Base-by-base conservation (phyloP, 2,113 vertebrate species). In the Siphamia tubifer region DNA sequence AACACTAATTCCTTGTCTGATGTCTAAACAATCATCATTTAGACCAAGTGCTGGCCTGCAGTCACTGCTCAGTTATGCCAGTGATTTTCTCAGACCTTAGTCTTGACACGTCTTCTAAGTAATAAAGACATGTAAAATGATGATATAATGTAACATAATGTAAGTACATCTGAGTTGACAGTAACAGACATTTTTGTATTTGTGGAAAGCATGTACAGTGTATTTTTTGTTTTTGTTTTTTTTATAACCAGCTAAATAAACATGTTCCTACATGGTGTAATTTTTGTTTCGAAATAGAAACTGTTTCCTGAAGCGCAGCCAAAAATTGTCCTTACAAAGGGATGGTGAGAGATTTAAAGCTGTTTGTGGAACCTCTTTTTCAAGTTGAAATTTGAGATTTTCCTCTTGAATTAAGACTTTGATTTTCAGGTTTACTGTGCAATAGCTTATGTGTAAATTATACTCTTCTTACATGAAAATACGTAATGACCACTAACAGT, bases 1-100 rank as follows among this genome's bases (percentile, higher is more conserved):
- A 68, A 43, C 40, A 43, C 17, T 57, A 45, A 60, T 61, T 47
- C 16, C 1, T 1, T 68, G 70, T 73, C 73, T 54, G 23, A 36
- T 55, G 36, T 30, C 49, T 30, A 74, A 66, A 81, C 68, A 78
- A 56, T 57, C 15, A 0, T 55, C 47, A 62, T 75, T 81, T 78
- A 42, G 61, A 5, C 57, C 68, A 52, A 31, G 8, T 28, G 21
- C 31, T 53, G 31, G 58, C 16, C 32, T 47, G 36, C 12, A 20
- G 55, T 16, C 60, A 31, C 54, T 70, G 19, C 39, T 75, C 15
- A 35, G 15, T 51, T 0, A 40, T 17, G n/a, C 51, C 4, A 42
- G 48, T 39, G 73, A 30, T 40, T 45, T 42, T 34, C 11, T 45
- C 9, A 3, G n/a, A 32, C 19, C 66, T 63, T 17, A 55, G 47